Evolutionary conservation across 1,140 invertebrate species (phyloP), one percentile per base, ranked within the genome.

Genomic region (Halictus rubicundus): DNA sequence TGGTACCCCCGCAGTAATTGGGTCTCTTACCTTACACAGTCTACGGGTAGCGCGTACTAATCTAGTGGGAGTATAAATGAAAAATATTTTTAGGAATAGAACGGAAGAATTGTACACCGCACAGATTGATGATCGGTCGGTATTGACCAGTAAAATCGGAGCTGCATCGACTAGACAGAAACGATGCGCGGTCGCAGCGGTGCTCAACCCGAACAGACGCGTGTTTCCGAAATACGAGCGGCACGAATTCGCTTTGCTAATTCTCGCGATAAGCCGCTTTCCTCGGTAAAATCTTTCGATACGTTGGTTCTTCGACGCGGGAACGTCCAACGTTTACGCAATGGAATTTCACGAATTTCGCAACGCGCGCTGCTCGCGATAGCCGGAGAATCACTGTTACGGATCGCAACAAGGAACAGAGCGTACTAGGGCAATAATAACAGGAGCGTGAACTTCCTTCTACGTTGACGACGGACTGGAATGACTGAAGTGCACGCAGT

Each of bases 71-170:
- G 0, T 16, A 19, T 14, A 52, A 52, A 0, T 52, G 19, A 52
- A 52, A 12, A 52, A 52, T 52, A 21, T 21, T 52, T 52, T 21
- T 52, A 19, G 49, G 19, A 52, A 52, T 16, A 16, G 19, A 21
- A 52, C 14, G 49, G 42, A 46, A 5, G 16, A 19, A 52, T 21
- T 52, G 49, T 52, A 52, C 49, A 16, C 19, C 19, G 19, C 7
- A 54, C 19, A 54, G 49, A 54, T 21, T 21, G 49, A 60, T 60
- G 61, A n/a, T 70, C 27, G 27, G 23, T 60, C 63, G 52, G 59
- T 71, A 78, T 70, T 71, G 68, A 59, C 27, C 21, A 19, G 19
- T 52, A 71, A 78, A 78, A 70, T 70, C 63, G 21, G 27, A 78
- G n/a, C 10, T 78, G 68, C 42, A n/a, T 16, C 27, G 27, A 42